A percentile compares a stretch with the other conserved stretches of the same genome.
Conservation (phyloP, 1,140 invertebrate species). For the Polypedilum pembai region DNA sequence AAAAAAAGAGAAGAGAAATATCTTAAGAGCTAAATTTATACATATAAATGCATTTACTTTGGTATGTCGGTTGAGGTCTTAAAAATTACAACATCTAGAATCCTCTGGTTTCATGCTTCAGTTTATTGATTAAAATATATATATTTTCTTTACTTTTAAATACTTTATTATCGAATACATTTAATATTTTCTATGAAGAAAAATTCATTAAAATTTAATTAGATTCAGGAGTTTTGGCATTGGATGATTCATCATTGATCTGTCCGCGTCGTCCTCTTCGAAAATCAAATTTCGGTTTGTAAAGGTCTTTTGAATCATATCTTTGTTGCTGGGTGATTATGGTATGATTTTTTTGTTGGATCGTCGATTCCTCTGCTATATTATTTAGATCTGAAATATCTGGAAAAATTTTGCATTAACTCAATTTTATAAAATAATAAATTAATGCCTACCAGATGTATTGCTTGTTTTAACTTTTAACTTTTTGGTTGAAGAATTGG, state of each 20-base stretch:
- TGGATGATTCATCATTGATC: not conserved
- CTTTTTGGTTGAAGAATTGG: not conserved
- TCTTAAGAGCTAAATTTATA: too few species aligned
- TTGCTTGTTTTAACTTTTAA: not conserved
- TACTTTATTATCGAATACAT: too few species aligned
- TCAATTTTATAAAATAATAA: not conserved
- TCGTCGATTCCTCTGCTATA: not conserved
- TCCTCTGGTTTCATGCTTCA: too few species aligned
- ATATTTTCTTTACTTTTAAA: too few species aligned
- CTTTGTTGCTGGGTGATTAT: not conserved
- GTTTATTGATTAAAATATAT: too few species aligned
- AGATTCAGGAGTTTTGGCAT: not conserved
- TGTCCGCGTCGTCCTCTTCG: not conserved
- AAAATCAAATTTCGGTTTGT: constrained; percentile 3
- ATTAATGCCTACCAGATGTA: not conserved
- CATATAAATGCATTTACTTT: too few species aligned
- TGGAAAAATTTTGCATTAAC: not conserved
- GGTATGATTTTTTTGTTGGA: not conserved
- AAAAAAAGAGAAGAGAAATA: too few species aligned
- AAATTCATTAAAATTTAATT: not conserved
- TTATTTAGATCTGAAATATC: not conserved
- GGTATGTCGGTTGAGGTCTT: too few species aligned
- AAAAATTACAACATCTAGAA: too few species aligned
- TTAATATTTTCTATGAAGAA: too few species aligned
- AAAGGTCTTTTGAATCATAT: not conserved